phyloP scores from a whole-genome alignment of 2,888 invertebrate species.

The Elgonia sp. region DNA sequence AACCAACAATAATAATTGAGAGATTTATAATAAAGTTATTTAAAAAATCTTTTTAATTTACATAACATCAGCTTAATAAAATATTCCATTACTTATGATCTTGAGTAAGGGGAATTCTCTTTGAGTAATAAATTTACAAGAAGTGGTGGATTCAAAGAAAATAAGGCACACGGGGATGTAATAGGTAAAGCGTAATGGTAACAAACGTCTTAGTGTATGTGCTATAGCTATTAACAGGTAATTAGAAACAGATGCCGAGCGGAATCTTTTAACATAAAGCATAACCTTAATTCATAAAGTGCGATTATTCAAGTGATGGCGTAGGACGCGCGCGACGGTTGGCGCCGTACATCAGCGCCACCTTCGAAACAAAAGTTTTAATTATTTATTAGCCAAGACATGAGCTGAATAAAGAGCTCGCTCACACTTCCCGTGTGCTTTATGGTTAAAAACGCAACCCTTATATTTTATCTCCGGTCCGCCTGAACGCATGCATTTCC shows the following conservation, averaged over 20 bases:
- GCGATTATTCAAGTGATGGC: conserved; percentile 86
- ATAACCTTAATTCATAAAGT: conserved; percentile 87
- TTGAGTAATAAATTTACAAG: conserved; percentile 71
- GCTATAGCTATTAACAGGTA: conserved; percentile 87
- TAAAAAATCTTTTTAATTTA: conserved; percentile 50
- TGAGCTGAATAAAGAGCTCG: conserved; percentile 83
- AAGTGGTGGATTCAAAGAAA: conserved; percentile 73
- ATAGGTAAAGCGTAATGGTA: conserved; percentile 82
- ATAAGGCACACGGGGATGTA: conserved; percentile 71
- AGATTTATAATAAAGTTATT: conserved; percentile 17
- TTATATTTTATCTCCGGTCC: conserved; percentile 56
- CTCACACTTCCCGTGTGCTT: conserved; percentile 72
- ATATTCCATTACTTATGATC: conserved; percentile 61
- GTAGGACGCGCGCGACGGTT: conserved; percentile 82
- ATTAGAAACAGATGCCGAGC: conserved; percentile 87
- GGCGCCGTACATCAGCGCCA: conserved; percentile 84
- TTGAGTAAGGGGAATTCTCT: conserved; percentile 58
- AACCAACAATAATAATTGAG: too few relatives aligned
- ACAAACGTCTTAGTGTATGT: conserved; percentile 84
- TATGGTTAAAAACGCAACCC: conserved; percentile 76
- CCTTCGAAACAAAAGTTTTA: conserved; percentile 86
- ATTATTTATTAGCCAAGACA: conserved; percentile 86
- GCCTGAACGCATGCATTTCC: conserved; percentile 24
- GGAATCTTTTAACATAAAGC: conserved; percentile 87
- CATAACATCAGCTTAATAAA: conserved; percentile 57